These are phyloP conservation scores for Arremon brunneinucha DNA, from an alignment of 2,797 vertebrate genomes.

Conservation along the genomic window DNA sequence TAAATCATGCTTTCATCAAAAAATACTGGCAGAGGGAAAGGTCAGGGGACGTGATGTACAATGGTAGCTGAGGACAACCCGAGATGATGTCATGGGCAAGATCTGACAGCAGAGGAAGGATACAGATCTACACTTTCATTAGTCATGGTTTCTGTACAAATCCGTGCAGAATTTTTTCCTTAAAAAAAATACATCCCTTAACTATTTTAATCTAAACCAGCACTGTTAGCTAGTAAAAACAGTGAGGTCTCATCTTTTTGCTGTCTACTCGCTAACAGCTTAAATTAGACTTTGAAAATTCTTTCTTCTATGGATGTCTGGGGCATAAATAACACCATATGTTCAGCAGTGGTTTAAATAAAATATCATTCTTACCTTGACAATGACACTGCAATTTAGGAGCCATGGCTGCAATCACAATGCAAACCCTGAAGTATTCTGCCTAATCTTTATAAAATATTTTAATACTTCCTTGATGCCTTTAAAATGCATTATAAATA, in stretches of 20 bases:
- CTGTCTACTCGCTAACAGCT: constrained; percentile 20
- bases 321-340: constrained; percentile 59
- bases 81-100: not conserved
- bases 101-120: constrained; percentile 6
- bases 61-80: not conserved
- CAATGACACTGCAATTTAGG: constrained; percentile 1
- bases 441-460: not conserved
- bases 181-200: not conserved
- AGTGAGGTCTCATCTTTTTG: constrained; percentile 27
- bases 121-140: not conserved
- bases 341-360: constrained; percentile 21
- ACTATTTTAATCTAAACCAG: constrained; percentile 47
- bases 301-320: constrained; percentile 38
- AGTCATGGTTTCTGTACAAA: constrained; percentile 30
- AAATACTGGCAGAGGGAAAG: not conserved
- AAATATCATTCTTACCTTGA: constrained; percentile 39
- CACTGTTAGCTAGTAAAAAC: constrained; percentile 18
- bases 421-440: not conserved
- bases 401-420: not conserved
- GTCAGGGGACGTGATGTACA: not conserved
- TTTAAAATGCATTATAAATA: not conserved
- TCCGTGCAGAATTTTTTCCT: not conserved
- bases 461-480: not conserved
- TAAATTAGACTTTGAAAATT: constrained; percentile 47
- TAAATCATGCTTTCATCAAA: not conserved